phyloP scores from a whole-genome alignment of 2,888 invertebrate genomes.

The Pecten maximus region DNA sequence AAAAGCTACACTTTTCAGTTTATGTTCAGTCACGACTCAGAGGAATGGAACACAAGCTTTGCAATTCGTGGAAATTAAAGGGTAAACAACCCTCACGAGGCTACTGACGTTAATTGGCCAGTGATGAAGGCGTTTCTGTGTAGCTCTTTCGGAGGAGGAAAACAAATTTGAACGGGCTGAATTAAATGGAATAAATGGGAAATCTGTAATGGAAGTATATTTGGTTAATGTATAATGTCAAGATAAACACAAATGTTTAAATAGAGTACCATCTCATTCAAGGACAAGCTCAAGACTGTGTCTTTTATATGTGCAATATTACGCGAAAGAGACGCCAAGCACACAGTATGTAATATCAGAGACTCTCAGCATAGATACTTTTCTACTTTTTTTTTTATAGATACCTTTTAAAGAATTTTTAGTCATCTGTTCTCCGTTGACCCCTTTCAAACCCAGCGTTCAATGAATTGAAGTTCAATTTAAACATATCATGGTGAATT shows the following conservation, averaged over 20 bases:
- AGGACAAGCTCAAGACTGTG: too few species aligned
- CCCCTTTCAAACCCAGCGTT: too few species aligned
- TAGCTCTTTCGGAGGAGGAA: neutral
- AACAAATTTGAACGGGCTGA: neutral
- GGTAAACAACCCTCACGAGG: neutral
- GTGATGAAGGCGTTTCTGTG: neutral
- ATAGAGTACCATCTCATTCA: neutral
- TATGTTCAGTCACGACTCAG: neutral
- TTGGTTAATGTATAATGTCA: neutral
- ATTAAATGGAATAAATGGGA: neutral
- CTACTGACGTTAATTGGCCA: neutral
- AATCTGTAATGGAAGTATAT: neutral
- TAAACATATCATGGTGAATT: too few species aligned
- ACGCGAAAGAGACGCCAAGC: too few species aligned
- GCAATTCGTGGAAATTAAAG: neutral
- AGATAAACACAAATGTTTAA: neutral
- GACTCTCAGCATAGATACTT: too few species aligned
- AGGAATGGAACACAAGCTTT: neutral
- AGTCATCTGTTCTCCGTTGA: too few species aligned
- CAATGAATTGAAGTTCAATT: too few species aligned
- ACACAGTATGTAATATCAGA: too few species aligned
- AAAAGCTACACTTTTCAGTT: neutral
- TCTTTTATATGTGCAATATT: too few species aligned
- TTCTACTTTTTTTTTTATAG: too few species aligned
- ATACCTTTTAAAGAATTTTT: too few species aligned